These are phyloP conservation scores for Oreochromis tanganicae DNA, from an alignment of 2,113 vertebrate genomes.

Conservation along the genomic window DNA sequence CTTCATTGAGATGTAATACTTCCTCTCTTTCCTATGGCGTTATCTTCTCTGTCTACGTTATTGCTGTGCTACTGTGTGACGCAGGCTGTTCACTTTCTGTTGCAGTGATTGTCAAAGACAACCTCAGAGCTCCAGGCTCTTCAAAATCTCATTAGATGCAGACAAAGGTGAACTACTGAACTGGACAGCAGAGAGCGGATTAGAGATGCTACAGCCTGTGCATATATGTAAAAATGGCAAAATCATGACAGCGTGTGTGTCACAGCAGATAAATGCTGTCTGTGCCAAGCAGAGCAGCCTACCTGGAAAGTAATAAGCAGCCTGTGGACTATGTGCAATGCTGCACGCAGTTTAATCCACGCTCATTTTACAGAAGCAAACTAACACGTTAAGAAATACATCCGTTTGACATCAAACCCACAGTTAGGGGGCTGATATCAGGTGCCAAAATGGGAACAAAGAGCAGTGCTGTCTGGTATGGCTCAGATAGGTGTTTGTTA, in stretches of 20 bases:
- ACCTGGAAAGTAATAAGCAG: conserved; percentile 27
- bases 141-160: conserved; percentile 58
- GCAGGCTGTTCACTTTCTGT: not conserved
- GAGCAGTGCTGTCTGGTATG: not conserved
- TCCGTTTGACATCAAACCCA: not conserved
- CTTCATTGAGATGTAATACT: conserved; percentile 32
- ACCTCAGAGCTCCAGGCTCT: conserved; percentile 17
- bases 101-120: conserved; percentile 29
- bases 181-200: conserved; percentile 28
- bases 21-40: conserved; percentile 32
- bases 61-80: conserved; percentile 18
- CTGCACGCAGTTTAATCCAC: not conserved
- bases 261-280: not conserved
- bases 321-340: not conserved
- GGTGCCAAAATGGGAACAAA: not conserved
- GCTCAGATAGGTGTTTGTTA: not conserved
- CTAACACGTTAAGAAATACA: not conserved
- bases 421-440: not conserved
- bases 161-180: conserved; percentile 39
- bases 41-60: conserved; percentile 29
- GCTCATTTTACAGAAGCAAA: not conserved
- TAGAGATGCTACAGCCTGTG: not conserved
- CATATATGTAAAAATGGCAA: conserved; percentile 7
- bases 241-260: conserved; percentile 13
- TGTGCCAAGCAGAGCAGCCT: not conserved